Evolutionary conservation across 2,113 vertebrate genomes (phyloP).

Genomic region (Aythya baeri): DNA sequence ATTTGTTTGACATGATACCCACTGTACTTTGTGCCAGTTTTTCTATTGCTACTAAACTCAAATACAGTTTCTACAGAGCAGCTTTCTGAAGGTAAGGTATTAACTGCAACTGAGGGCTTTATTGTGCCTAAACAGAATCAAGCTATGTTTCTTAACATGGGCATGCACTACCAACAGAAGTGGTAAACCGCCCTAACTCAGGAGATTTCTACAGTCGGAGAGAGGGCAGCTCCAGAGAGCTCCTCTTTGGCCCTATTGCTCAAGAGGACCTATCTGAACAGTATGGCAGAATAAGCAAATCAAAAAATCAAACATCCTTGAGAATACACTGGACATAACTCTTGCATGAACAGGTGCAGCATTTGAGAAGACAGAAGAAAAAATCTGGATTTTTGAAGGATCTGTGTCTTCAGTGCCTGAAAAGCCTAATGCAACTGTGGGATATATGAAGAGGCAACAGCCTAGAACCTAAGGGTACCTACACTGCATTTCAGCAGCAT

Average conservation of each 20-base stretch:
- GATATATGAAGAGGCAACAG: rapidly evolving
- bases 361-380: not conserved
- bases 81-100: not conserved
- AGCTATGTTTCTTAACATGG: not conserved
- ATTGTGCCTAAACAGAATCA: not conserved
- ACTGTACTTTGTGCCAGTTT: not conserved
- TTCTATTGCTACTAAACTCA: not conserved
- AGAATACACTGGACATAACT: not conserved
- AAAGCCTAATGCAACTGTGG: not conserved
- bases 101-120: not conserved
- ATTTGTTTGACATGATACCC: not conserved
- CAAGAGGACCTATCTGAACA: not conserved
- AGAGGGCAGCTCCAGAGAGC: rapidly evolving
- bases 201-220: not conserved
- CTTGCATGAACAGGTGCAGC: not conserved
- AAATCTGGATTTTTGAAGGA: not conserved
- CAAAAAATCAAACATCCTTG: not conserved
- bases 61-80: not conserved
- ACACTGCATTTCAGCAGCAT: not conserved
- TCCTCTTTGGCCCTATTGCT: rapidly evolving
- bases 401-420: not conserved
- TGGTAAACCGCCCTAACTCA: rapidly evolving
- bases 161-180: not conserved
- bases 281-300: not conserved
- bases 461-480: rapidly evolving